Evolutionary conservation across 2,113 vertebrate genomes (phyloP), one percentile per base, ranked within the genome.

Genomic region (Onychorhynchus coronatus): DNA sequence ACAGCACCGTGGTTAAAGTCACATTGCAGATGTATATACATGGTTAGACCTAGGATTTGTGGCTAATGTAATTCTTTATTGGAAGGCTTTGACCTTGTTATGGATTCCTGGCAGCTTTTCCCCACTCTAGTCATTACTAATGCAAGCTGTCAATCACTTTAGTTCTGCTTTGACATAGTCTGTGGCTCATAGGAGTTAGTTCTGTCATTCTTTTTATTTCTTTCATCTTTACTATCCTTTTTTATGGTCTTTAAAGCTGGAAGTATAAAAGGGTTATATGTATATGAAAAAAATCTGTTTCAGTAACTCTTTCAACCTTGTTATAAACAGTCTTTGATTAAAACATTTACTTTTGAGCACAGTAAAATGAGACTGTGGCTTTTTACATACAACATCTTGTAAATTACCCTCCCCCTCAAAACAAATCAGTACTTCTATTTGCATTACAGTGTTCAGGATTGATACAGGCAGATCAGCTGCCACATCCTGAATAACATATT

Each of bases 241-340:
- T 83, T 89, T 88, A 95, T 88, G 78, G 75, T 85, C 65, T 94
- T 96, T 93, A 94, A 96, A 97, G 85, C 66, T 91, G 84, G 75
- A 95, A 96, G 25, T 77, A 95, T 87, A 88, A 93, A 98, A 97
- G 75, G 73, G 71, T 85, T 95, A 44, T 86, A 89, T 89, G 46
- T 93, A 31, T 94, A 85, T 80, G 92, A 81, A 96, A 94, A 95
- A 97, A 87, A 37, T 58, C 76, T 72, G 73, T 92, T 96, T 94
- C 73, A 35, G 80, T 89, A 92, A 85, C 84, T 95, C 87, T 83
- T 82, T 95, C 95, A 95, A 85, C 84, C 88, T 75, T 91, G 66
- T 93, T 97, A 85, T 95, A 96, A 97, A 91, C 78, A 92, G 85
- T 96, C 71, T 95, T 95, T 97, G 91, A 95, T 97, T 97, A 91